These are phyloP conservation scores for Cylas formicarius DNA, from an alignment of 1,140 invertebrate species.

Conservation along the genomic window DNA sequence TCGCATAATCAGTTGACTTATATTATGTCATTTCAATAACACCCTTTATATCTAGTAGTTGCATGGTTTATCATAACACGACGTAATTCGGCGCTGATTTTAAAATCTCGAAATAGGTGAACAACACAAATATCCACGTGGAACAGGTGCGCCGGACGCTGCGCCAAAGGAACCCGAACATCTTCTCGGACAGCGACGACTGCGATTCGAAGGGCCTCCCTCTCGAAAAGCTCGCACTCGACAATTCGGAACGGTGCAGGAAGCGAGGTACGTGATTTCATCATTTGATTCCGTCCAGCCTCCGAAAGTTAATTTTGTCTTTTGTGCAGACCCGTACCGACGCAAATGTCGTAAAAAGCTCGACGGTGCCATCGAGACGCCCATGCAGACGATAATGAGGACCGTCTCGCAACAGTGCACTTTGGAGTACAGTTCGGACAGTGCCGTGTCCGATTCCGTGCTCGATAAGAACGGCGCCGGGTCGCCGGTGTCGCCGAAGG, in stretches of 20 bases:
- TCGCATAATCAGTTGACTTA: too few relatives aligned
- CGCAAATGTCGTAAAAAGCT: constrained; percentile 47
- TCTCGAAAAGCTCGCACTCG: constrained; percentile 36
- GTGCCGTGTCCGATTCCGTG: constrained; percentile 58
- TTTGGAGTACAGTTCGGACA: constrained; percentile 66
- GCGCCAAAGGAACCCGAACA: constrained; percentile 50
- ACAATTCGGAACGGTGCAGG: constrained; percentile 36
- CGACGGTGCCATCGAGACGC: constrained; percentile 40
- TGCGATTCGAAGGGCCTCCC: constrained; percentile 36
- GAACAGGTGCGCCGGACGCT: constrained; percentile 46
- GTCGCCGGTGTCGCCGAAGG: constrained; percentile 32
- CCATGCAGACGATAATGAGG: constrained; percentile 37
- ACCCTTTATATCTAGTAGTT: too few relatives aligned
- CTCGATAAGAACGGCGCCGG: constrained; percentile 43
- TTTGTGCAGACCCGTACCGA: constrained; percentile 14
- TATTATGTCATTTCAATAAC: too few relatives aligned
- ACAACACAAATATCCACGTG: constrained; percentile 70
- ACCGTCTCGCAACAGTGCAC: constrained; percentile 53
- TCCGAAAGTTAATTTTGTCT: constrained; percentile 16
- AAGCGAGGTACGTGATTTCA: constrained; percentile 19
- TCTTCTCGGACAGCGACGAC: constrained; percentile 53
- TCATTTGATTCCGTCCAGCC: constrained; percentile 9
- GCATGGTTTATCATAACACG: too few relatives aligned
- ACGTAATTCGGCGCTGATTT: too few relatives aligned
- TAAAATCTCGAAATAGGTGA: constrained; percentile 49